Evolutionary conservation across 1,140 invertebrate genomes (phyloP).

Genomic region (Oryctes rhinoceros): DNA sequence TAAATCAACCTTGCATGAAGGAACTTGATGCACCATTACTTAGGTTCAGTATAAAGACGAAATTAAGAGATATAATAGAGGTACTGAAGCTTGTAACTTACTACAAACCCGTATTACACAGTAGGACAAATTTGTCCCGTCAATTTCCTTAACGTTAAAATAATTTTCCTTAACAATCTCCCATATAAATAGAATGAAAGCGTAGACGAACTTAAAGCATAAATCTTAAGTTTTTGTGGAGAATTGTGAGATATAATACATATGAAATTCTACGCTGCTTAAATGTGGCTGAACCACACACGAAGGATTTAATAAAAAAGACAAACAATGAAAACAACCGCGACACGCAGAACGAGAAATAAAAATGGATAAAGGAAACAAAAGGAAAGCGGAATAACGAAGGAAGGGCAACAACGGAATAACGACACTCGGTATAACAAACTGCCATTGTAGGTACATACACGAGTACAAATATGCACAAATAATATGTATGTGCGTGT

Average conservation of each 20-base stretch:
- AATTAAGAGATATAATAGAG: too few relatives aligned
- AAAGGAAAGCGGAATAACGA: not conserved
- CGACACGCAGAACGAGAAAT: constrained; percentile 34
- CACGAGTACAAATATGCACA: not conserved
- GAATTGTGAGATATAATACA: constrained; percentile 2
- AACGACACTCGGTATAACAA: constrained; percentile 27
- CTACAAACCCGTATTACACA: too few relatives aligned
- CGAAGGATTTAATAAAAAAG: constrained; percentile 39
- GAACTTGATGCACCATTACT: too few relatives aligned
- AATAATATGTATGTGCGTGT: not conserved
- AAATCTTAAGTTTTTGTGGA: not conserved
- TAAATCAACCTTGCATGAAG: too few relatives aligned
- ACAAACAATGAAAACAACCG: constrained; percentile 38
- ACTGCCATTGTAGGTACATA: not conserved
- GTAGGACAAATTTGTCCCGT: too few relatives aligned
- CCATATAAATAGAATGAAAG: too few relatives aligned
- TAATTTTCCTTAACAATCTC: too few relatives aligned
- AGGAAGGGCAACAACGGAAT: constrained; percentile 21
- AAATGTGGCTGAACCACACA: constrained; percentile 22
- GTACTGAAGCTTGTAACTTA: too few relatives aligned
- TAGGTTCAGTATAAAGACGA: too few relatives aligned
- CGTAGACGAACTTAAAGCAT: not conserved
- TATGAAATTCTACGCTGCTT: constrained; percentile 7
- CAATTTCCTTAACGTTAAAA: too few relatives aligned
- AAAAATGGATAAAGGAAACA: not conserved